Evolutionary conservation across 2,888 invertebrate species (phyloP).

Genomic region (Campoplex nolae): DNA sequence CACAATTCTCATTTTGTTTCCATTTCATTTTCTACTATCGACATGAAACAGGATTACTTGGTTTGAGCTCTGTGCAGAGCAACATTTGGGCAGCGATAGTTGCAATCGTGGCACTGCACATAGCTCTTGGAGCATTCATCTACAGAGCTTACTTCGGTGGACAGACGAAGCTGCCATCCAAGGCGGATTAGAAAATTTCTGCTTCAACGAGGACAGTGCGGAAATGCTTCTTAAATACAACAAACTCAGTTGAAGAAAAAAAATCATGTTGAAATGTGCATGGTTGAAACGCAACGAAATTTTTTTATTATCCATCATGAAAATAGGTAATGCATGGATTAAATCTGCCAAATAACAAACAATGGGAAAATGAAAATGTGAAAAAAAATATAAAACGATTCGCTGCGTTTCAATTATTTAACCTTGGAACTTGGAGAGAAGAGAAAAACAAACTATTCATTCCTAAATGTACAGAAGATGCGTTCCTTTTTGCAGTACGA

Average conservation of each 20-base stretch:
- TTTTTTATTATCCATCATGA: neutral
- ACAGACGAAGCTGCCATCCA: conserved; percentile 74
- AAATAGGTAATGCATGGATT: neutral
- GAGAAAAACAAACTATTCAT: conserved; percentile 54
- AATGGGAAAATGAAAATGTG: neutral
- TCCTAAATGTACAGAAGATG: conserved; percentile 44
- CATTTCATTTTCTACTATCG: conserved; percentile 43
- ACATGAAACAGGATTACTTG: conserved; percentile 84
- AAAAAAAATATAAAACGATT: neutral
- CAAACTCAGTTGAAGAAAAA: neutral
- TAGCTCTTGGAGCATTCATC: conserved; percentile 92
- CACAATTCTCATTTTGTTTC: neutral
- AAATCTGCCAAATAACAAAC: neutral
- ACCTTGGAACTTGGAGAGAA: neutral
- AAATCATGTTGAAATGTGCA: neutral
- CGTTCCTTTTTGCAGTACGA: neutral
- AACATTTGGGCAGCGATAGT: conserved; percentile 93
- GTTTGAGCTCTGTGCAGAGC: conserved; percentile 86
- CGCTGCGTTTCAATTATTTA: neutral
- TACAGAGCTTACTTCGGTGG: conserved; percentile 90
- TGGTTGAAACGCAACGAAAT: neutral
- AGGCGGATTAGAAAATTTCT: conserved; percentile 74
- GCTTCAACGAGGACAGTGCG: neutral
- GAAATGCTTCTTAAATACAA: neutral
- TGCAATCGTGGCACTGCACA: conserved; percentile 90